A percentile compares a stretch with the other conserved stretches of the same genome.
These are phyloP conservation scores for Pipa parva DNA, from an alignment of 2,113 vertebrate genomes.

Conservation along the genomic window DNA sequence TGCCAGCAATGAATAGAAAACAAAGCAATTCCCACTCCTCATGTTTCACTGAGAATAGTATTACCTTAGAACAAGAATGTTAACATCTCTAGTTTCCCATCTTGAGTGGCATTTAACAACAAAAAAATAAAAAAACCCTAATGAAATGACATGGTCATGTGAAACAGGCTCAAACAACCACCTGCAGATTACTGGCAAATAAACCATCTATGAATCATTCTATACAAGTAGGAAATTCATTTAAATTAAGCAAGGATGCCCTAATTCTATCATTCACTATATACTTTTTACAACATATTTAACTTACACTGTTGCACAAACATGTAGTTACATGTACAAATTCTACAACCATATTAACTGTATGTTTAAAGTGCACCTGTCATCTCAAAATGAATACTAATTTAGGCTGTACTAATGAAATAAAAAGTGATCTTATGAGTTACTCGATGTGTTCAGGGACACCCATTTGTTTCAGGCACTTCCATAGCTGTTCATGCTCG, in stretches of 20 bases:
- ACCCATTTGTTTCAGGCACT: no score
- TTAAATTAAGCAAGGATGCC: constrained; percentile 1
- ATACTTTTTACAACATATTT: not conserved
- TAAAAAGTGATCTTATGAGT: no score
- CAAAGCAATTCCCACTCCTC: constrained; percentile 28
- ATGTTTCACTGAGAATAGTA: constrained; percentile 18
- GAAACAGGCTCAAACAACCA: constrained; percentile 11
- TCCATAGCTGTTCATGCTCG: no score
- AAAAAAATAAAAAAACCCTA: no score
- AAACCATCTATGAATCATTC: not conserved
- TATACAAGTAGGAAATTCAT: not conserved
- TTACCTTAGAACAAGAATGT: constrained; percentile 36
- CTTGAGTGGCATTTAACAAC: constrained; percentile 26
- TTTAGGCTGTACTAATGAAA: no score
- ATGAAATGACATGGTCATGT: constrained; percentile 22
- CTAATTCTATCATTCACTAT: not conserved
- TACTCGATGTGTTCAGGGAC: no score
- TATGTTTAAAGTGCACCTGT: no score
- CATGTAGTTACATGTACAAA: no score
- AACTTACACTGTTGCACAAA: not conserved
- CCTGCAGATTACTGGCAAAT: constrained; percentile 4
- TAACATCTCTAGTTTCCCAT: constrained; percentile 28
- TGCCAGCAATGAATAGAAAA: constrained; percentile 22
- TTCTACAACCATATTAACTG: no score
- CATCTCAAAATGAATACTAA: no score